These are phyloP conservation scores for Amazona vittata DNA, from an alignment of 2,113 vertebrate species.

Conservation along the genomic window DNA sequence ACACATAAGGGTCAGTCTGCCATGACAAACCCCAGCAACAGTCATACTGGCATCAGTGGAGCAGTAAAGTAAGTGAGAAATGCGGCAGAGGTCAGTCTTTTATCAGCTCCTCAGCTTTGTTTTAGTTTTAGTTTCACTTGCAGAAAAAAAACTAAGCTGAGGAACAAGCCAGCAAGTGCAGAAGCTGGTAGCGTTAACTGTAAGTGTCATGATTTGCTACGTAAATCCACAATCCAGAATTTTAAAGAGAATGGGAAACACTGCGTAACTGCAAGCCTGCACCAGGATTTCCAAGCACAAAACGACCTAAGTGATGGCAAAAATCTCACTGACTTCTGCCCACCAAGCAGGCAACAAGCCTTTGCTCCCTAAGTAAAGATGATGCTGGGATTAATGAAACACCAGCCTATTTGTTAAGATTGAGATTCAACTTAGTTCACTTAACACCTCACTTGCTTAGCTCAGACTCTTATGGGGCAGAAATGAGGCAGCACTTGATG, in stretches of 20 bases:
- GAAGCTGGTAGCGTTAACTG: not conserved
- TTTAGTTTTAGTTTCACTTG: constrained; percentile 9
- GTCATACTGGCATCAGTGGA: fast-evolving
- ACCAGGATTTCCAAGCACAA: not conserved
- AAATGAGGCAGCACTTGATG: not conserved
- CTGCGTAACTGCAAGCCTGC: not conserved
- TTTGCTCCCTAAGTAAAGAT: not conserved
- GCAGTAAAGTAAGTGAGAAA: not conserved
- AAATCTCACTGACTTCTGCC: not conserved
- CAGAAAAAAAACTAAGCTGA: not conserved
- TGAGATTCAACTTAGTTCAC: not conserved
- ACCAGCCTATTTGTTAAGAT: not conserved
- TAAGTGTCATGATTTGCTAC: not conserved
- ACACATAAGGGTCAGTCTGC: not conserved
- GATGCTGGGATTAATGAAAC: not conserved
- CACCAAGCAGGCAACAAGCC: not conserved
- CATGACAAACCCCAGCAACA: not conserved
- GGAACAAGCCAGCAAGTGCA: not conserved
- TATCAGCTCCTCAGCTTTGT: not conserved
- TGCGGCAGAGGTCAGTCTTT: not conserved
- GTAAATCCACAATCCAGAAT: not conserved
- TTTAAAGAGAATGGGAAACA: not conserved
- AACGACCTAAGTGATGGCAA: fast-evolving
- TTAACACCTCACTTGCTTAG: not conserved
- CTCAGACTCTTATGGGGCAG: not conserved